phyloP scores from a whole-genome alignment of 2,113 vertebrate genomes.

The Alligator sinensis region DNA sequence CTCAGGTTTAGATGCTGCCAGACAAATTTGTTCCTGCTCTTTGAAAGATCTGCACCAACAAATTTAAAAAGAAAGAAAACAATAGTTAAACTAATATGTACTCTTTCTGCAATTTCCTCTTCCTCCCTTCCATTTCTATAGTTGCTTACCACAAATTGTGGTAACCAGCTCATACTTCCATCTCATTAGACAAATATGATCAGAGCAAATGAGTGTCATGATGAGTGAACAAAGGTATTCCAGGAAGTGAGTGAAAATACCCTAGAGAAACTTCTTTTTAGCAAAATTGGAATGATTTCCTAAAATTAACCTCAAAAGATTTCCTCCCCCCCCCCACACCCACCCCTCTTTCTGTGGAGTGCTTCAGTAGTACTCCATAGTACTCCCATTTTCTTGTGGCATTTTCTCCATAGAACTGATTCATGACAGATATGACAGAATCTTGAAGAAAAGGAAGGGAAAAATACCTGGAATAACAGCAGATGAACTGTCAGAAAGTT shows the following conservation, averaged over 20 bases:
- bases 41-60: neutral
- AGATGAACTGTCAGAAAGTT: no score
- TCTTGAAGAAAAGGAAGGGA: neutral
- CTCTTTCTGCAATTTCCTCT: neutral
- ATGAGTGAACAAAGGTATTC: neutral
- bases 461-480: neutral
- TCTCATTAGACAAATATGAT: neutral
- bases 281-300: neutral
- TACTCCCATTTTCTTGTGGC: rapidly evolving
- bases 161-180: neutral
- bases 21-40: neutral
- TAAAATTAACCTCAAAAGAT: neutral
- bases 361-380: neutral
- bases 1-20: neutral
- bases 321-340: neutral
- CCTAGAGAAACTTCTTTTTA: neutral
- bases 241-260: neutral
- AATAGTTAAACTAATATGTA: neutral
- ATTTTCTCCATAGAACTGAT: neutral
- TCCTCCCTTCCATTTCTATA: neutral
- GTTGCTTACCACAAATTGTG: neutral
- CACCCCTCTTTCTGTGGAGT: neutral
- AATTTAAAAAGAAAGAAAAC: slow-evolving; percentile 40
- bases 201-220: neutral
- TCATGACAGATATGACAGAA: neutral